Base-by-base conservation (phyloP, 37 sponge, comb jelly and placozoan species). In the Chondrilla cf. caribensis region DNA sequence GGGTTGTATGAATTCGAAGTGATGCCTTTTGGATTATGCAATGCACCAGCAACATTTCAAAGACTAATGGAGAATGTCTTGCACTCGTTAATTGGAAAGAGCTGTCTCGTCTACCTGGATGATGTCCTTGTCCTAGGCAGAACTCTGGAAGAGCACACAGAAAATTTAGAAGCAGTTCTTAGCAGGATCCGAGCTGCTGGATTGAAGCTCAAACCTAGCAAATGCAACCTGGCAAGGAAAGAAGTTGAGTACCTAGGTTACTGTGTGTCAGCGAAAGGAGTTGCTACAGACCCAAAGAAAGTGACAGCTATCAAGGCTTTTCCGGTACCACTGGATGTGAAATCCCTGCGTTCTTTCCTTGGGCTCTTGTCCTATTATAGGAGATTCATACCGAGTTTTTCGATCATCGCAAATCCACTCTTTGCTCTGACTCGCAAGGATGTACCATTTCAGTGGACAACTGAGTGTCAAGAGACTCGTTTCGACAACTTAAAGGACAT, bases 11-110 rank as follows among this genome's bases (percentile, higher is more conserved):
- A 84, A 32, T 84, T 84, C 42, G 29, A 57, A 18, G 79, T 81
- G n/a, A 84, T 84, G 85, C 85, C 85, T 5, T 84, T 84, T 79
- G 88, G 88, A 3, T 31, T 87, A 5, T 78, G 64, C 31, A 83
- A 84, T 73, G 79, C 80, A 22, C 86, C 86, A 29, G 86, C 79
- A 33, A 85, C 71, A 2, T 85, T 85, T 21, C 86, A 85, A 58
- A 25, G 80, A 8, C 58, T 85, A 17, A 85, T 85, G 86, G 86
- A 85, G 58, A 25, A 9, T 15, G 71, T 85, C 19, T 38, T 85
- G 58, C 15, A 54, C 4, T 70, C 58, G 25, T 7, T 85, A 14
- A 78, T 42, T 17, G 19, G 79, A 29, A 19, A 42, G 35, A 38
- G 7, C 1, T 85, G 86, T 33, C 0, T 85, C 24, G 86, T 85